Evolutionary conservation across 2,888 invertebrate species (phyloP), one percentile per base, ranked within the genome.

Genomic region (Charanyca ferruginea): DNA sequence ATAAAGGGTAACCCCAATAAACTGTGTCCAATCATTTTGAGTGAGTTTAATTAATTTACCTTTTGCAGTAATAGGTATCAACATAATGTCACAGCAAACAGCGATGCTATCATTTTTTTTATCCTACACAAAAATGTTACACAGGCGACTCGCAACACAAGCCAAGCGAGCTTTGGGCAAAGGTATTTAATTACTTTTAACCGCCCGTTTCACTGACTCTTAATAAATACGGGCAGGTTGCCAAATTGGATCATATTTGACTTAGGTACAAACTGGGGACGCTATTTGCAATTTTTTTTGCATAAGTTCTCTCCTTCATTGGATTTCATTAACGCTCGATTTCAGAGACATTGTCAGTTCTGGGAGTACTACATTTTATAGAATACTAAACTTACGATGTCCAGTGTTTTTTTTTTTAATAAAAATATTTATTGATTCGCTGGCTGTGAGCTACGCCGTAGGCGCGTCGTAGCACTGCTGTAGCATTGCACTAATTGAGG

Each of bases 151-250:
- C 16, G 16, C 38, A 4, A 41, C 23, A 32, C 48, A 60, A 42
- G 41, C 62, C 52, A 66, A 51, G 20, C 52, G 28, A 9, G 35
- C 44, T 52, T 48, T 42, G 64, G 58, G 16, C 51, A 44, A 65
- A 64, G 71, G 64, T 67, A 71, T 77, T 77, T 77, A 73, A 77
- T 77, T 77, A 77, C 73, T 73, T 73, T 70, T 73, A 64, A 64
- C 58, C 58, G 44, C 44, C 63, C 47, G 45, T 64, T 55, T 65
- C 52, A 55, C 77, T 68, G 62, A 65, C 57, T 66, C 54, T 23
- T 51, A 41, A 49, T 77, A 62, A 67, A 64, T 55, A 64, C 54
- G 54, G 77, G 64, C 66, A 63, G 22, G 32, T 22, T n/a, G 63
- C 69, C 79, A 79, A 75, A 73, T 75, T 75, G 63, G 52, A 66